phyloP scores from a whole-genome alignment of 2,888 invertebrate genomes.

The Leptopilina drosophilae region DNA sequence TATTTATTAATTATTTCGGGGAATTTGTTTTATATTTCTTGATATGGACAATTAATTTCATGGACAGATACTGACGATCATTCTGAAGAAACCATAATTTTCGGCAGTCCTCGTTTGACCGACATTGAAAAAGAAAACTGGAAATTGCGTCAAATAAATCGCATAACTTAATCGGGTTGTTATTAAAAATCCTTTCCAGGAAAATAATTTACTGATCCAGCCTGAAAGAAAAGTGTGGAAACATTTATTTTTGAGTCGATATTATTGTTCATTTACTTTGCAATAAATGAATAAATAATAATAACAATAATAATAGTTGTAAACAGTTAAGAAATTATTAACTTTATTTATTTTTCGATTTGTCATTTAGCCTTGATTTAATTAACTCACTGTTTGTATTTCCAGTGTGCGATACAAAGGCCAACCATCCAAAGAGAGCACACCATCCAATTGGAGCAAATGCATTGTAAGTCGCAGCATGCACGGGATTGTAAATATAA shows the following conservation, averaged over 20 bases:
- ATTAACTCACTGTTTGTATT: slow-evolving; percentile 73
- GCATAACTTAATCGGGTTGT: slow-evolving; percentile 85
- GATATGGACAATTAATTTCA: neutral
- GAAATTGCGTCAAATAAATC: slow-evolving; percentile 85
- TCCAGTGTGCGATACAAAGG: slow-evolving; percentile 82
- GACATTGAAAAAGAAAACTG: slow-evolving; percentile 84
- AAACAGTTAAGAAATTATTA: neutral
- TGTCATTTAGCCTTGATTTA: neutral
- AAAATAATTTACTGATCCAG: slow-evolving; percentile 78
- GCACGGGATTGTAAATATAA: slow-evolving; percentile 81
- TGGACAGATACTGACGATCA: slow-evolving; percentile 77
- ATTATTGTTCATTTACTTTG: slow-evolving; percentile 68
- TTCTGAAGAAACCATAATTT: slow-evolving; percentile 80
- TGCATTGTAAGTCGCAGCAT: slow-evolving; percentile 84
- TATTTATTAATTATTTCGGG: neutral
- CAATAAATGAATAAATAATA: too few relatives aligned
- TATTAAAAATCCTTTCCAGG: slow-evolving; percentile 81
- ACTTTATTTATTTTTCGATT: slow-evolving; percentile 9
- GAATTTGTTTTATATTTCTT: neutral
- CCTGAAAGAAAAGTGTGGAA: slow-evolving; percentile 74
- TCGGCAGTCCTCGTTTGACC: slow-evolving; percentile 81
- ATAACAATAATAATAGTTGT: too few relatives aligned
- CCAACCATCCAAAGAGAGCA: slow-evolving; percentile 83
- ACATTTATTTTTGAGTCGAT: slow-evolving; percentile 5
- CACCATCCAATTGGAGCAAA: slow-evolving; percentile 86